Percentiles rank a stretch among this genome's conserved stretches.
Conservation (phyloP, 2,888 invertebrate genomes). For the Lithophane ornitopus region DNA sequence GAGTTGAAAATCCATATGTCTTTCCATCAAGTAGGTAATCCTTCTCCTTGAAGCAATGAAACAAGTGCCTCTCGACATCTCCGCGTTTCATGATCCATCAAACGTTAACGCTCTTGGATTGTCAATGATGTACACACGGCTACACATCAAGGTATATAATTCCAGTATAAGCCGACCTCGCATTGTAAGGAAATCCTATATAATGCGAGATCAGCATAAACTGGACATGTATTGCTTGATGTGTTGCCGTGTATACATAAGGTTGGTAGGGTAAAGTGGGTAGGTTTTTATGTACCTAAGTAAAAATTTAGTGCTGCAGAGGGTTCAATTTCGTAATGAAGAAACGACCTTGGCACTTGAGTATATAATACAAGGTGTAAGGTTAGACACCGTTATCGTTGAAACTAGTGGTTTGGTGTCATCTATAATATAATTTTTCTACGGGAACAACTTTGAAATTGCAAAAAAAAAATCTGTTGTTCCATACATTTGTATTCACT, state of each 20-base stretch:
- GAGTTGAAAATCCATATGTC: neutral
- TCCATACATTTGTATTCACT: no score
- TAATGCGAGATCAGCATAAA: no score
- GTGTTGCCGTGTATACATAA: neutral
- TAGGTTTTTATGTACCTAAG: conserved; percentile 5
- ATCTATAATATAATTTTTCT: no score
- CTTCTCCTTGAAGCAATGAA: conserved; percentile 17
- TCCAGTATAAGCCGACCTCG: no score
- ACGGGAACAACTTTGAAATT: no score
- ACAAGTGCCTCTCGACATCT: conserved; percentile 39
- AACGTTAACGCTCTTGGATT: conserved; percentile 37
- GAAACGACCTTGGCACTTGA: neutral
- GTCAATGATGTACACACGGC: conserved; percentile 25
- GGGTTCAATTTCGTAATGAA: conserved; percentile 29
- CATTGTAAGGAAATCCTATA: no score
- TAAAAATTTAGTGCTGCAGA: conserved; percentile 12
- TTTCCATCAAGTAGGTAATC: neutral
- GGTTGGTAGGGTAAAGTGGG: neutral
- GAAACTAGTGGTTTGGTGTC: no score
- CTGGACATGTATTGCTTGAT: no score
- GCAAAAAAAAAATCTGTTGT: no score
- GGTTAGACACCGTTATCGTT: no score
- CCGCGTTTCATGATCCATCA: conserved; percentile 47
- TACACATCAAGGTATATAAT: no score
- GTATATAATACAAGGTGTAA: no score